Base-by-base conservation (phyloP, 2,888 invertebrate species). In the Drosophila setosimentum region DNA sequence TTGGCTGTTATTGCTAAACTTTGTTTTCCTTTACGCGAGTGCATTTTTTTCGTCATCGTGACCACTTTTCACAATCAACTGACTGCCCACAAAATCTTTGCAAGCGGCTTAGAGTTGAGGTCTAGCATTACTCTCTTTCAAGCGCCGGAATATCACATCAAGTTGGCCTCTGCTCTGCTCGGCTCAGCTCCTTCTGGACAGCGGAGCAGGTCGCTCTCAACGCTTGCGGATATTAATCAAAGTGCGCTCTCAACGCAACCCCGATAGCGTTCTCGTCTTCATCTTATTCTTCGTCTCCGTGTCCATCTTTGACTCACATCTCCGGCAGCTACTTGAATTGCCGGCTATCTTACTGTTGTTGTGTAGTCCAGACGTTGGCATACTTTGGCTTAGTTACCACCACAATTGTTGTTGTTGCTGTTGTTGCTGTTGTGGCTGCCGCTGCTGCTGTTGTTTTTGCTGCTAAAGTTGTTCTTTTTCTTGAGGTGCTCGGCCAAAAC, bases 1-100 rank as follows among this genome's bases (percentile, higher is more conserved):
- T 33, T 64, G 4, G 21, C 42, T 30, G n/a, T 51, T 21, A 33
- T 27, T 16, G 35, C 30, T 48, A 74, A 80, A 89, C 81, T 87
- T 87, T 87, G 88, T 87, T 87, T 90, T 85, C 86, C 78, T 87
- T 87, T 78, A 83, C 55, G 80, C 82, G 78, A 84, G 78, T 86
- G 84, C 79, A 85, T 85, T 90, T 82, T 82, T 73, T 77, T 80
- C 72, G 76, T 84, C 80, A 89, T 82, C 80, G 73, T 89, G 80
- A 80, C 87, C 87, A 90, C 87, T 90, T 87, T 83, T 89, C 87
- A 90, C 90, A 90, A 87, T 89, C 89, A 90, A 77, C 73, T 76
- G 73, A 69, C 66, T 67, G 59, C 73, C 68, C 63, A 73, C 59
- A 68, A 76, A 83, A 73, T 66, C 86, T 73, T 82, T 67, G 80